phyloP scores from a whole-genome alignment of 2,113 vertebrate species.

The Rhinichthys klamathensis region DNA sequence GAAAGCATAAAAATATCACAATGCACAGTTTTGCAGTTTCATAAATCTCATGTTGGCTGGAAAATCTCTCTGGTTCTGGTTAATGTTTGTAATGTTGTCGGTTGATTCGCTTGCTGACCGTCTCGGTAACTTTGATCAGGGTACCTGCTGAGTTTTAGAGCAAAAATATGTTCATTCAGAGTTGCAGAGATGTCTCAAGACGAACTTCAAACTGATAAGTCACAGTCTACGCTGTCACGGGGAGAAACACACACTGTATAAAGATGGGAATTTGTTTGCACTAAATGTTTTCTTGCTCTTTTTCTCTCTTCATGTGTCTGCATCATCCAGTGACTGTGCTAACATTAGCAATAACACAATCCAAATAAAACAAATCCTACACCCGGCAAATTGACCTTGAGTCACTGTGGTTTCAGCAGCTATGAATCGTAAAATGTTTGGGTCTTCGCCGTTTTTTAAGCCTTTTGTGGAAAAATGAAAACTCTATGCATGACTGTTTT shows the following conservation, averaged over 20 bases:
- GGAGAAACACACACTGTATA: background rate
- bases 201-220: conserved; percentile 43
- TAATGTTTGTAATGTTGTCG: background rate
- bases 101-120: background rate
- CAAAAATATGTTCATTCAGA: conserved; percentile 9
- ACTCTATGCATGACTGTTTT: conserved; percentile 34
- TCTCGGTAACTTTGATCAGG: conserved; percentile 25
- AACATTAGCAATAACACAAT: conserved; percentile 11
- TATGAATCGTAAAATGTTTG: conserved; percentile 10
- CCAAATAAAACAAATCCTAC: background rate
- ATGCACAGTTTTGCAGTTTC: background rate
- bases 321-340: background rate
- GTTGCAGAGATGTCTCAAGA: conserved; percentile 35
- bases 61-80: conserved; percentile 4
- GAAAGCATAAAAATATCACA: background rate
- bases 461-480: background rate
- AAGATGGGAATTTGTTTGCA: background rate
- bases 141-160: conserved; percentile 28
- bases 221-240: background rate
- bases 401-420: conserved; percentile 27
- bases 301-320: background rate
- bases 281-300: background rate
- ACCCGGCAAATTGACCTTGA: background rate
- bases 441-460: background rate
- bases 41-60: conserved; percentile 10